Conservation (phyloP, 1,140 invertebrate species). For the Oncopodura yosiiana region DNA sequence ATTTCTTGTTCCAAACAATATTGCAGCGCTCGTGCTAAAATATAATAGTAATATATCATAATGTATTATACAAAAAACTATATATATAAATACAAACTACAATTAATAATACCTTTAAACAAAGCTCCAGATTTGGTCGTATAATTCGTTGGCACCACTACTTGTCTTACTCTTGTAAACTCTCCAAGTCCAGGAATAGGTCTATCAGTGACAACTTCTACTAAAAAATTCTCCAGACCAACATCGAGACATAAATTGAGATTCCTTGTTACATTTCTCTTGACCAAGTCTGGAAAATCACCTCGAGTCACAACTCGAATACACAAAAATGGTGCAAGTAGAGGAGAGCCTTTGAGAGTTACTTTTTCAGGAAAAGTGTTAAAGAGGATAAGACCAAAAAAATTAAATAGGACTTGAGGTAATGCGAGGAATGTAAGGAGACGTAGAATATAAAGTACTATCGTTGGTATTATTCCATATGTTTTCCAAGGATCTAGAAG, state of each 20-base stretch:
- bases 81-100: no score
- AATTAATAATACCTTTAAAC: no score
- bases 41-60: no score
- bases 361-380: slow-evolving; percentile 94
- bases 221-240: slow-evolving; percentile 89
- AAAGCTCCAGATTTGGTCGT: slow-evolving; percentile 79
- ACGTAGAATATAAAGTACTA: slow-evolving; percentile 67
- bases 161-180: slow-evolving; percentile 58
- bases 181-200: slow-evolving; percentile 54
- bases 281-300: slow-evolving; percentile 85
- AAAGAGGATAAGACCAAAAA: slow-evolving; percentile 77
- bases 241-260: slow-evolving; percentile 78
- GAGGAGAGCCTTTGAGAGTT: slow-evolving; percentile 72
- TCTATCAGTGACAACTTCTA: slow-evolving; percentile 95
- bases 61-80: no score
- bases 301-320: slow-evolving; percentile 91
- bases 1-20: slow-evolving; percentile 88
- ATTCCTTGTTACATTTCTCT: slow-evolving; percentile 78
- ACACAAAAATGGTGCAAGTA: slow-evolving; percentile 89
- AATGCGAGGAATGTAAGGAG: slow-evolving; percentile 75
- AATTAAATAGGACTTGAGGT: slow-evolving; percentile 83
- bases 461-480: slow-evolving; percentile 62
- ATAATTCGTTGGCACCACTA: slow-evolving; percentile 78
- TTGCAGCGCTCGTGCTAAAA: slow-evolving; percentile 86
- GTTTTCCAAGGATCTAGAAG: slow-evolving; percentile 70